Percentiles rank a stretch among this genome's conserved stretches.
Conservation (phyloP, 2,888 invertebrate genomes). For the Anthrax anthrax region DNA sequence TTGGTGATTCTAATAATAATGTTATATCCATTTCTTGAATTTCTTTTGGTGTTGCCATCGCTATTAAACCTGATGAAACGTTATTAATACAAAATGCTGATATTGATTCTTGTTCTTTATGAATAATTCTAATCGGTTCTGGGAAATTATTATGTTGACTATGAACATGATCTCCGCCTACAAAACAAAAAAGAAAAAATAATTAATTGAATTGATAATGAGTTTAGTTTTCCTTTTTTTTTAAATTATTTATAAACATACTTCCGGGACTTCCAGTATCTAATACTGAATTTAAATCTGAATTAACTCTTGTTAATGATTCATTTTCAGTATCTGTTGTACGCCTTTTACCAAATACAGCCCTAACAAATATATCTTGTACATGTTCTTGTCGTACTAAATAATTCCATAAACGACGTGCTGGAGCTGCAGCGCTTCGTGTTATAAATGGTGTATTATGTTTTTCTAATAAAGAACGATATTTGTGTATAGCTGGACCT, state of each 20-base stretch:
- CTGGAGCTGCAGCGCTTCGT: constrained; percentile 56
- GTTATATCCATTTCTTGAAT: constrained; percentile 97
- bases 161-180: constrained; percentile 13
- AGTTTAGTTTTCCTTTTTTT: constrained; percentile 20
- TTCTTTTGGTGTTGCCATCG: constrained; percentile 89
- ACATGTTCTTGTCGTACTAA: constrained; percentile 84
- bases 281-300: constrained; percentile 14
- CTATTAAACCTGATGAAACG: constrained; percentile 70
- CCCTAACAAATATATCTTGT: constrained; percentile 88
- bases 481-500: constrained; percentile 84
- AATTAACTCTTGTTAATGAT: constrained; percentile 13
- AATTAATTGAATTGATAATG: constrained; percentile 16
- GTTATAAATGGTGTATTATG: constrained; percentile 89
- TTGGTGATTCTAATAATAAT: constrained; percentile 71
- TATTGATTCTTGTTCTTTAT: constrained; percentile 97
- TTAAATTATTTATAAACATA: no score
- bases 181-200: background rate
- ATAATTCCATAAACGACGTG: constrained; percentile 79
- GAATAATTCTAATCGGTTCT: constrained; percentile 88
- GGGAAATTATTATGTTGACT: constrained; percentile 26
- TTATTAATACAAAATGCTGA: constrained; percentile 93
- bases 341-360: constrained; percentile 71
- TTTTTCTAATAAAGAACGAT: constrained; percentile 78
- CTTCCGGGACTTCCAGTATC: constrained; percentile 26
- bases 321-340: background rate